Percentiles rank a stretch among this genome's conserved stretches.
phyloP scores from a whole-genome alignment of 2,888 invertebrate species.

The Rhingia rostrata region DNA sequence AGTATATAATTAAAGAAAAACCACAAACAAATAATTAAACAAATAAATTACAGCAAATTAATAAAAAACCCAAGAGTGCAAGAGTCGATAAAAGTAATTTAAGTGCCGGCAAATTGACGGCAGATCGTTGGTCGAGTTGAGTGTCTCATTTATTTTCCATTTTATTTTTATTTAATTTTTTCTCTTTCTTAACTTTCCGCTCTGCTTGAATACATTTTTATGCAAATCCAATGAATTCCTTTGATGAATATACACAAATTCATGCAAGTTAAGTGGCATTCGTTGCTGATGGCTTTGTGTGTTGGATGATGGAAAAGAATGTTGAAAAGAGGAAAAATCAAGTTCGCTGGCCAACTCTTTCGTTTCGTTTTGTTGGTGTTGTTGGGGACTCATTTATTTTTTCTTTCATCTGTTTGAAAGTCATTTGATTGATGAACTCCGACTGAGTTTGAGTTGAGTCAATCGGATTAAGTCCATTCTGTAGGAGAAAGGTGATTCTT shows the following conservation, averaged over 20 bases:
- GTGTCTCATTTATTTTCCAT: conserved; percentile 9
- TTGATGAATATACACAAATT: conserved; percentile 18
- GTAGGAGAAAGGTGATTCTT: conserved; percentile 26
- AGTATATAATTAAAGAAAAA: conserved; percentile 31
- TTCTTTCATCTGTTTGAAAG: conserved; percentile 2
- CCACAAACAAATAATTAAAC: not conserved
- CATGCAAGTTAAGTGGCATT: conserved; percentile 1
- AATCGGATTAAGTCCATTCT: conserved; percentile 13
- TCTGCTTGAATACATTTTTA: conserved; percentile 43
- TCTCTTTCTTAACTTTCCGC: conserved; percentile 4
- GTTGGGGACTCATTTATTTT: not conserved
- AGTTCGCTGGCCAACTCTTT: conserved; percentile 46
- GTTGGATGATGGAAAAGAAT: conserved; percentile 12
- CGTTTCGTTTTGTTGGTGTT: not conserved
- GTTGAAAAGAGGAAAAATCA: conserved; percentile 4
- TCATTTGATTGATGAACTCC: conserved; percentile 34
- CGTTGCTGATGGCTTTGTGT: conserved; percentile 2
- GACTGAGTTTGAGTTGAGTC: conserved; percentile 21
- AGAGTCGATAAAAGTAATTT: conserved; percentile 29
- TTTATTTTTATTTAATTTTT: conserved; percentile 2
- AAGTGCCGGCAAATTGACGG: conserved; percentile 14
- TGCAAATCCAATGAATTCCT: conserved; percentile 52
- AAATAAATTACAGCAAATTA: conserved; percentile 1
- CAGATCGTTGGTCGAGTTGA: conserved; percentile 16
- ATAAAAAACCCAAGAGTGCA: conserved; percentile 7